Base-by-base conservation (phyloP, 2,113 vertebrate species). In the Camelus bactrianus region DNA sequence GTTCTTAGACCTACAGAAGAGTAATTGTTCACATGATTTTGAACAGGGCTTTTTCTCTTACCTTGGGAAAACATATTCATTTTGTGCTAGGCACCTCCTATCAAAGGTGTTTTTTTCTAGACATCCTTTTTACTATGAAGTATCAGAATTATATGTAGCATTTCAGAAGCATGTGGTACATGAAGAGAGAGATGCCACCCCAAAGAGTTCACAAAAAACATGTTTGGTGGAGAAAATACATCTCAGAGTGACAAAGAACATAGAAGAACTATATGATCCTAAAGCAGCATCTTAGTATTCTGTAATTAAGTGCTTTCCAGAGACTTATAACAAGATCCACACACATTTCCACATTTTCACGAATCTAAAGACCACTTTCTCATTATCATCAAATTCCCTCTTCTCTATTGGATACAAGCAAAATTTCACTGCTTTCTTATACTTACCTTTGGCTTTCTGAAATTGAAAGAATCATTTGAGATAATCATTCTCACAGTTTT, bases 201-300 rank as follows among this genome's bases (percentile, higher is more conserved):
- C 72, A 28, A 42, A 22, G 30, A 96, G 20, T 91, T 96, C 54
- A 95, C 16, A 95, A 79, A 92, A 58, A 94, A 64, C 50, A 65
- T 46, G 48, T 52, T 70, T 38, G 24, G 22, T 90, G 2, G 19
- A 38, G 64, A 81, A 96, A 96, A 76, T 81, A 65, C 4, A 88
- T 35, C 32, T 38, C 64, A 89, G 10, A 67, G 32, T 50, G 32
- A 79, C 46, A 84, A 88, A 80, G 58, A 91, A 35, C 56, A 77
- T 30, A 50, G 35, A 94, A 92, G 30, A 80, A 70, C 11, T 67
- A 19, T 14, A 50, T 15, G 69, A 85, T 84, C 19, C 50, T 90
- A 56, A 90, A 88, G 42, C 28, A 88, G 30, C 50, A 93, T 32
- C 3, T 91, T 77, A 80, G 19, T 52, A 80, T 75, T 80, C 26